Evolutionary conservation across 2,113 vertebrate species (phyloP), one percentile per base, ranked within the genome.

Genomic region (Lasiurus cinereus): DNA sequence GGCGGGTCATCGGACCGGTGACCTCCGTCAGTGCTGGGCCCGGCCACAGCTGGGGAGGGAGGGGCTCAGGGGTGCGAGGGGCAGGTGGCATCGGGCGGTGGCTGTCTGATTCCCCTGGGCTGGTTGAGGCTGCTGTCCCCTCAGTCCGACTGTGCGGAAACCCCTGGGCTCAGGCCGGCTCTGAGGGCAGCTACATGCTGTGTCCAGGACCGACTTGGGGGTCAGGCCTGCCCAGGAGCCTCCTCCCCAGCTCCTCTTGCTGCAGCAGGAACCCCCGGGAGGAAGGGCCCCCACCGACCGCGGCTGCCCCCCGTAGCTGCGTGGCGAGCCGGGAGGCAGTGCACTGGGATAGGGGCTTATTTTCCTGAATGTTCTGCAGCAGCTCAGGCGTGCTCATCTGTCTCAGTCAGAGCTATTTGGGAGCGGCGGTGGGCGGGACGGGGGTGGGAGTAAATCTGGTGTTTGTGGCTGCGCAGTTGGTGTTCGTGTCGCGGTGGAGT

Each of bases 381-480:
- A 83, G 87, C 91, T 95, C 14, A 50, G 92, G 88, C 77, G 5
- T 54, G 56, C 90, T 96, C 93, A 69, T 84, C 96, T 95, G 87
- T 80, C 85, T 92, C 90, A 77, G 88, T n/a, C 80, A 73, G 87
- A 97, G 83, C 94, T 97, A 96, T 97, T 97, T 96, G 94, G 93
- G 94, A 97, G 93, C 92, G 50, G 19, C 31, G 31, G 96, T 97
- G 95, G 97, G 97, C 4, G 91, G 93, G 76, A 18, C 0, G 96
- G 96, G 94, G 97, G 96, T 52, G 91, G 96, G 69, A 95, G 93
- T 94, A 96, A 96, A 94, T 96, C 92, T 96, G 96, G 89, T 82
- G 43, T 73, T 90, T 76, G 39, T 88, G 95, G 94, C 91, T 93
- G 83, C 73, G 88, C 93, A 89, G 92, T 95, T 93, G 92, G 94